Evolutionary conservation across 2,888 invertebrate species (phyloP).

Genomic region (Tetragonisca angustula): DNA sequence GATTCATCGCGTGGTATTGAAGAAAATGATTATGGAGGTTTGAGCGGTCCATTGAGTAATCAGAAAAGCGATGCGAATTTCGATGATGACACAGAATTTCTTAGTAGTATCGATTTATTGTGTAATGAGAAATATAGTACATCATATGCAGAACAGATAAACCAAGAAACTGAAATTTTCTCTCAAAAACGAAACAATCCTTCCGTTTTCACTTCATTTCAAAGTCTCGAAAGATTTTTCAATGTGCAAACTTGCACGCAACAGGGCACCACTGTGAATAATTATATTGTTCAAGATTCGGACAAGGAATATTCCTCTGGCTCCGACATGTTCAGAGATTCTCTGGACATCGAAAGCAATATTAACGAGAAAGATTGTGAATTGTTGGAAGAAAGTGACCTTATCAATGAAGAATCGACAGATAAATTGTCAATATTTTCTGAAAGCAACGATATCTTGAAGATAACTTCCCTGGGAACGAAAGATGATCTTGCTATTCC

Average conservation of each 20-base stretch:
- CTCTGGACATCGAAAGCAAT: neutral
- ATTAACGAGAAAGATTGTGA: neutral
- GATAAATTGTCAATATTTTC: neutral
- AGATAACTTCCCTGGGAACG: neutral
- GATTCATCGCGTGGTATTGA: neutral
- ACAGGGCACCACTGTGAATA: neutral
- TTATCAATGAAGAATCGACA: neutral
- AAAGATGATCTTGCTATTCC: neutral
- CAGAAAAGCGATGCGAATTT: neutral
- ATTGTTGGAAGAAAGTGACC: neutral
- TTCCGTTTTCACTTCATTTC: neutral
- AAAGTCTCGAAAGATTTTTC: neutral
- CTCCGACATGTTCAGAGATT: conserved; percentile 32
- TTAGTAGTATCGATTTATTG: neutral
- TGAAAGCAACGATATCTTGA: neutral
- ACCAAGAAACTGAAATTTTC: neutral
- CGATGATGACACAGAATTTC: too few species aligned
- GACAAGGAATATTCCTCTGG: neutral
- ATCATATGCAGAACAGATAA: neutral
- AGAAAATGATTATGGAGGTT: neutral
- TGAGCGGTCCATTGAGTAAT: too few species aligned
- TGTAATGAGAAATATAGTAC: neutral
- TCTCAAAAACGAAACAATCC: neutral
- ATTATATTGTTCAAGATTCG: conserved; percentile 36
- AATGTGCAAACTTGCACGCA: neutral